A percentile compares a stretch with the other conserved stretches of the same genome.
Evolutionary conservation across 2,888 invertebrate species (phyloP).

Genomic region (Stomorhina lunata): DNA sequence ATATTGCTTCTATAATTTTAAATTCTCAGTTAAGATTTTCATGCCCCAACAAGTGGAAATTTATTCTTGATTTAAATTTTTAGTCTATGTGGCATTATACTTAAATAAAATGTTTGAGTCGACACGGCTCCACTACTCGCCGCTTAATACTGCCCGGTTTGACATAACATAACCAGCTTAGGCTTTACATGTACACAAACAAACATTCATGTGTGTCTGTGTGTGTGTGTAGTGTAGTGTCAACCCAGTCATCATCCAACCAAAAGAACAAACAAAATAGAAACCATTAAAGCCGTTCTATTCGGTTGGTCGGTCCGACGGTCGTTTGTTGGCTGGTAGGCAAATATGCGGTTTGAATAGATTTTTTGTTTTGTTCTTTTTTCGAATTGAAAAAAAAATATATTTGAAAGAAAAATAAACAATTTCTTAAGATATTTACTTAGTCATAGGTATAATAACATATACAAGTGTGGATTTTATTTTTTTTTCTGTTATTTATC

Average conservation of each 20-base stretch:
- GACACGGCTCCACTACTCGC: too few species aligned
- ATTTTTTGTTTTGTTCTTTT: not conserved
- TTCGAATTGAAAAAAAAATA: not conserved
- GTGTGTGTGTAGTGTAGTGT: slow-evolving; percentile 44
- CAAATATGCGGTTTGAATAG: not conserved
- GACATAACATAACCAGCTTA: slow-evolving; percentile 29
- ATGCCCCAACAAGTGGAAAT: slow-evolving; percentile 42
- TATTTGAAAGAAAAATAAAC: slow-evolving; percentile 29
- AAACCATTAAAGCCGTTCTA: not conserved
- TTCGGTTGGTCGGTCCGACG: too few species aligned
- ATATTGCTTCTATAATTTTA: too few species aligned
- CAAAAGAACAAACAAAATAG: not conserved
- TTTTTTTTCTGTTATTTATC: slow-evolving; percentile 13
- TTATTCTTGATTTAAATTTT: not conserved
- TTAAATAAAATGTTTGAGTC: not conserved
- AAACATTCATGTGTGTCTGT: too few species aligned
- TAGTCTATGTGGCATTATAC: slow-evolving; percentile 17
- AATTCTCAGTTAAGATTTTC: slow-evolving; percentile 16
- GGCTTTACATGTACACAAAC: too few species aligned
- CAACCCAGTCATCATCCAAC: slow-evolving; percentile 26
- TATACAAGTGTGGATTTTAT: not conserved
- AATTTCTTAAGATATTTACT: slow-evolving; percentile 42
- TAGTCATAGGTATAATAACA: too few species aligned
- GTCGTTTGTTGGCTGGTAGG: not conserved
- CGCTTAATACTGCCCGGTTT: slow-evolving; percentile 18